These are phyloP conservation scores for Phalacrocorax brasilianus DNA, from an alignment of 2,113 vertebrate genomes.

Conservation along the genomic window DNA sequence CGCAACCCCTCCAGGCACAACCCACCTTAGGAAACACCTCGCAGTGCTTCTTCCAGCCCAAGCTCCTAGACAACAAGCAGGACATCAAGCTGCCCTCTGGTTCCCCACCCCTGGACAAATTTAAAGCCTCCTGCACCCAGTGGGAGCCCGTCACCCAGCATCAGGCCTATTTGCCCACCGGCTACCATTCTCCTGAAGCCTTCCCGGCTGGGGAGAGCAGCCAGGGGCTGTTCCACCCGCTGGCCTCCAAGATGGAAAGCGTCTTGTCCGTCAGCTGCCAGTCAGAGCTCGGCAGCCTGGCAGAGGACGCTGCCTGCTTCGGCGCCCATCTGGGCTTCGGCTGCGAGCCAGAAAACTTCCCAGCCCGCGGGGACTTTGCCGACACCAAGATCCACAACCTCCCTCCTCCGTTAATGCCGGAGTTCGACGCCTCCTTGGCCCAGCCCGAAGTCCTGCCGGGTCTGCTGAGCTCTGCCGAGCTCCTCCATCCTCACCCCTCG, in stretches of 20 bases:
- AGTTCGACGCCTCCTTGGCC: conserved; percentile 30
- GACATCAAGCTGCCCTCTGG: conserved; percentile 76
- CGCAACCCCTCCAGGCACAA: conserved; percentile 72
- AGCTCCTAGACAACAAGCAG: conserved; percentile 80
- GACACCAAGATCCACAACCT: conserved; percentile 48
- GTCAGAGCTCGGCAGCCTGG: conserved; percentile 56
- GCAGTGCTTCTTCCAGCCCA: conserved; percentile 75
- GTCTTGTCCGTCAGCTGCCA: conserved; percentile 71
- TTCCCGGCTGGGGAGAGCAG: not conserved
- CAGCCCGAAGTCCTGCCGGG: conserved; percentile 9
- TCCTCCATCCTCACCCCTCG: conserved; percentile 5
- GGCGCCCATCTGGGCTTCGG: conserved; percentile 44
- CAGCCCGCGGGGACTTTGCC: conserved; percentile 6
- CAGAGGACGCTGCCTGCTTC: conserved; percentile 29
- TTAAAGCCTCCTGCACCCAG: conserved; percentile 84
- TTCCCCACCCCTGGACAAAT: conserved; percentile 84
- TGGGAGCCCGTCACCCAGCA: conserved; percentile 84
- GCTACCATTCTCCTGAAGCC: conserved; percentile 72
- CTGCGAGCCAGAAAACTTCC: conserved; percentile 54
- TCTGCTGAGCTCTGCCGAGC: not conserved
- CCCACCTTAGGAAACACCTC: conserved; percentile 69
- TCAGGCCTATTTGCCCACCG: conserved; percentile 74
- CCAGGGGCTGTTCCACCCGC: conserved; percentile 59
- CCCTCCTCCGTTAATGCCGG: not conserved
- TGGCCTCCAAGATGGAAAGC: conserved; percentile 75